A percentile compares a stretch with the other conserved stretches of the same genome.
Evolutionary conservation across 2,888 invertebrate genomes (phyloP).

Genomic region (Hemistola chrysoprasaria): DNA sequence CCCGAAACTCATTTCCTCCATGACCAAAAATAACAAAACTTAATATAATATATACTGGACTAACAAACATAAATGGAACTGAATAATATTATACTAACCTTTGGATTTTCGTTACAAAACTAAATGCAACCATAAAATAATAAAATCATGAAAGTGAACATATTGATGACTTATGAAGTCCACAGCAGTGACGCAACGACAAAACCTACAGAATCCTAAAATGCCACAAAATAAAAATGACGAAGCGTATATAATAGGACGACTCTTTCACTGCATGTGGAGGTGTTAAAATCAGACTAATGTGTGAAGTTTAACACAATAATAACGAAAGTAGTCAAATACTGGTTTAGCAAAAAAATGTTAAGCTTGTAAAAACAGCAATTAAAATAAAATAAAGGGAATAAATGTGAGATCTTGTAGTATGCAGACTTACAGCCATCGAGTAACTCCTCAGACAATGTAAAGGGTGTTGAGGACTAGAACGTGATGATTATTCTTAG

Average conservation of each 20-base stretch:
- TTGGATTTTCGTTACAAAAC: slow-evolving; percentile 80
- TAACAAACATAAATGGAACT: slow-evolving; percentile 49
- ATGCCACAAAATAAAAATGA: slow-evolving; percentile 60
- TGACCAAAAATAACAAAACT: slow-evolving; percentile 53
- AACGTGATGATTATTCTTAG: slow-evolving; percentile 99
- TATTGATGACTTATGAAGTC: slow-evolving; percentile 71
- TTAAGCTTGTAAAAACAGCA: slow-evolving; percentile 81
- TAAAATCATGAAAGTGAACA: slow-evolving; percentile 68
- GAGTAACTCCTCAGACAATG: slow-evolving; percentile 89
- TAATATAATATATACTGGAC: slow-evolving; percentile 43
- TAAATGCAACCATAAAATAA: slow-evolving; percentile 78
- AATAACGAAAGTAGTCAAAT: slow-evolving; percentile 76
- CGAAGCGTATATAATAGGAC: slow-evolving; percentile 54
- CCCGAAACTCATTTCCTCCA: slow-evolving; percentile 47
- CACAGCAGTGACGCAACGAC: slow-evolving; percentile 64
- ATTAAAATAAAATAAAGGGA: slow-evolving; percentile 81
- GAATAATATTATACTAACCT: slow-evolving; percentile 74
- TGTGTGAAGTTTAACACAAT: slow-evolving; percentile 75
- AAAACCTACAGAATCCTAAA: slow-evolving; percentile 49
- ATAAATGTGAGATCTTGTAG: slow-evolving; percentile 82
- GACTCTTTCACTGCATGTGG: slow-evolving; percentile 66
- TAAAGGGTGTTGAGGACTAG: slow-evolving; percentile 97
- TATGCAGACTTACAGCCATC: slow-evolving; percentile 82
- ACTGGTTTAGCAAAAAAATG: slow-evolving; percentile 79
- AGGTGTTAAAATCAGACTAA: slow-evolving; percentile 72